Base-by-base conservation (phyloP, 2,888 invertebrate genomes). In the Chymomyza amoena region DNA sequence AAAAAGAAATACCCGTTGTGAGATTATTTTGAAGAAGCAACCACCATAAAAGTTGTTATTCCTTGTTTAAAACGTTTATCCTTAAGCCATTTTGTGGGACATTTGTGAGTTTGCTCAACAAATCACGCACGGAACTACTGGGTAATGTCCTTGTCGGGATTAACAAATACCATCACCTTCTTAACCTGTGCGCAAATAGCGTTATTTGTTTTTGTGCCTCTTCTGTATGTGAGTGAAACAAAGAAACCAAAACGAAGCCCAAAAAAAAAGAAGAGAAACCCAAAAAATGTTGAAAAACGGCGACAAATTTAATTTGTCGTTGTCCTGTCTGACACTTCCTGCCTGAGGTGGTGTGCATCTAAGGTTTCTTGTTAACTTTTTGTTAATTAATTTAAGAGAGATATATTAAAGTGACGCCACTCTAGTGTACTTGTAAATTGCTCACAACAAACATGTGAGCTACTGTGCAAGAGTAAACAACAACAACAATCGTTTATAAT, bases 181-280 rank as follows among this genome's bases (percentile, higher is more conserved):
- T 81, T 81, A 79, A 77, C 87, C 88, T 86, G 70, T 71, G 54
- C 62, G 66, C 87, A 84, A 88, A 86, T 88, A 87, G 76, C 76
- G 77, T 84, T 86, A 84, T 87, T 88, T 79, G 79, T 76, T 85
- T 84, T 80, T 79, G 79, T 73, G 69, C 61, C 39, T 4, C 2
- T 7, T 13, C 13, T 45, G 39, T 45, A 13, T 45, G 39, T 45
- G 39, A 6, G 39, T 45, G 39, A 60, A 36, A 60, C n/a, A 18
- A 65, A 18, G 60, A 32, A 59, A 59, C 15, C 60, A 77, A 85
- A 25, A 57, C 15, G 64, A 63, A 61, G 59, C 25, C 36, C 6
- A 18, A 25, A 25, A 25, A 25, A 25, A 25, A 25, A 25, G 20
- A 20, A 20, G 25, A 20, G 56, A 56, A 56, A 56, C 16, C 56